Evolutionary conservation across 2,113 vertebrate species (phyloP), one percentile per base, ranked within the genome.

Genomic region (Loxodonta africana): DNA sequence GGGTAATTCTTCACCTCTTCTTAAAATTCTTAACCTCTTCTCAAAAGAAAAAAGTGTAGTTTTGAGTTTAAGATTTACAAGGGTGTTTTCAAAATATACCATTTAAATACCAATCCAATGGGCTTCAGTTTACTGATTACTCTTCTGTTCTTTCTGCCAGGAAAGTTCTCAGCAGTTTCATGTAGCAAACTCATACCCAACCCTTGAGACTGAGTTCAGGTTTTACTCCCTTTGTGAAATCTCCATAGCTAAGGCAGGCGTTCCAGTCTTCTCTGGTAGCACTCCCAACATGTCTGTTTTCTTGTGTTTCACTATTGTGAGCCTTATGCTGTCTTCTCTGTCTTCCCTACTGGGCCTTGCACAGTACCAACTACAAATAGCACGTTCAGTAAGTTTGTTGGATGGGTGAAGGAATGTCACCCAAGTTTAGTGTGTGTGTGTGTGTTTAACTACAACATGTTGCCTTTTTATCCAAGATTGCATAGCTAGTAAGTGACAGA

Each of bases 1-100:
- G 17, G 26, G 21, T 25, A 87, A 48, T 83, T 78, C 28, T 86
- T 93, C 10, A 69, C 6, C 69, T 73, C 2, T 14, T 69, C 23
- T 88, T 88, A 76, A 62, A 41, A 67, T 33, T 46, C 25, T 78
- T 69, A 81, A 78, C 18, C 23, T 90, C 21, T 65, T 90, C 41
- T 93, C 30, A 25, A 88, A 88, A 88, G 25, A 85, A 37, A 44
- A 90, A 96, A 48, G 4, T 8, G 48, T 76, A 48, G 20, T 44
- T 85, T 77, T 57, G 7, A 85, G 26, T 76, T 80, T 67, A 88
- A 69, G 51, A 81, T 83, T 90, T 95, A 44, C 4, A 91, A 62
- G 37, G 28, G 33, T 87, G 30, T 14, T 83, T 94, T 94, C 21
- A 91, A 82, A 86, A 91, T 57, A 57, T 17, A 62, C 28, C 17